phyloP scores from a whole-genome alignment of 2,888 invertebrate genomes.

The Apodemia hepburni region DNA sequence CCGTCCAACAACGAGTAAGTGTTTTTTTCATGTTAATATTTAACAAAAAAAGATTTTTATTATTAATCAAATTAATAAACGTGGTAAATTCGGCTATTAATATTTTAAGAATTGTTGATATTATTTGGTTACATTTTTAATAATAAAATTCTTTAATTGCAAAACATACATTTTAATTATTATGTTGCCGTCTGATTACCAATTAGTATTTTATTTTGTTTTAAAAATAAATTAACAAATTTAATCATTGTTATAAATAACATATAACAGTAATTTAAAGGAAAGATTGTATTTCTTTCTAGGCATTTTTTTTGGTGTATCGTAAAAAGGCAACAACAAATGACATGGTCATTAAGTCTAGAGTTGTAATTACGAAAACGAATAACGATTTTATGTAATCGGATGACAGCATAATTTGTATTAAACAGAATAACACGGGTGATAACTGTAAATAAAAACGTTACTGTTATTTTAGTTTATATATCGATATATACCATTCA shows the following conservation, averaged over 20 bases:
- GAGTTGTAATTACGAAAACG: not conserved
- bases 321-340: not conserved
- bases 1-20: conserved; percentile 9
- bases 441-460: not conserved
- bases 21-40: not conserved
- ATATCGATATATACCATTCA: not conserved
- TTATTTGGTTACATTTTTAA: too few relatives aligned
- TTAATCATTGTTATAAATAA: too few relatives aligned
- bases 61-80: not conserved
- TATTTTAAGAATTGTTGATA: too few relatives aligned
- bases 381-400: not conserved
- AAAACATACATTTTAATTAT: too few relatives aligned
- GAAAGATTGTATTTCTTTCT: not conserved
- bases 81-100: not conserved
- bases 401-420: not conserved
- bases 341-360: not conserved
- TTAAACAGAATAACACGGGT: not conserved
- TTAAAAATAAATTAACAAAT: not conserved
- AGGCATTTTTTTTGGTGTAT: not conserved
- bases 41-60: not conserved
- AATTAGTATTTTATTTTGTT: not conserved
- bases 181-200: not conserved
- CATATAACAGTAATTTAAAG: too few relatives aligned
- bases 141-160: too few relatives aligned
- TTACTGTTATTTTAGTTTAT: not conserved